Evolutionary conservation across 2,797 vertebrate species (phyloP), one percentile per base, ranked within the genome.

Genomic region (Xenentodon cancila): DNA sequence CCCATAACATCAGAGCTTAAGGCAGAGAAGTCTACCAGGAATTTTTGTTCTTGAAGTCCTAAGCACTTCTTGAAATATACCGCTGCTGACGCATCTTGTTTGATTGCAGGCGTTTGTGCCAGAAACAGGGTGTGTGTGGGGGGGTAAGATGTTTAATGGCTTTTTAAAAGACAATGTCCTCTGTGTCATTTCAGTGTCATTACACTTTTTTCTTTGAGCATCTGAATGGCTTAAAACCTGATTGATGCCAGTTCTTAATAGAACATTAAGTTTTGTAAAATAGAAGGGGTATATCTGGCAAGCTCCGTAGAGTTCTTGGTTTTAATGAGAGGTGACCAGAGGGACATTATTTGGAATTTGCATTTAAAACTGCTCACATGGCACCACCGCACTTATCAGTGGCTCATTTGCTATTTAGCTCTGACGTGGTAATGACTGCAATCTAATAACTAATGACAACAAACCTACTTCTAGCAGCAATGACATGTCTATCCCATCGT

Each of bases 241-340:
- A 91, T 78, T 78, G 71, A 89, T 86, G 72, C 59, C 16, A 18
- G 52, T 60, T 59, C 54, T 64, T 80, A 71, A 81, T 78, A 77
- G 70, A 79, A 76, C 77, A 82, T 82, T 73, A 83, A 51, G 56
- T 78, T 87, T 79, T 61, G 82, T 71, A 69, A 84, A 85, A 81
- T 20, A 21, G 17, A 56, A 52, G 42, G 47, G 48, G 58, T 66
- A 72, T 53, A 72, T 49, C 32, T 52, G 25, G n/a, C 64, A 50
- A 44, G 42, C 48, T 21, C 65, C 64, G 34, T 42, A 61, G 68
- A 37, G 30, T 37, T 50, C 44, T 56, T 44, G 48, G 73, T 79
- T 75, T 81, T 84, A 84, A 90, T 75, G 53, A 87, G 68, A 52
- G 55, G 63, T 30, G 40, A 30, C 46, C 71, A 53, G 22, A 43